A percentile compares a stretch with the other conserved stretches of the same genome.
Evolutionary conservation across 1,140 invertebrate species (phyloP).

Genomic region (Cyphomyrmex costatus): DNA sequence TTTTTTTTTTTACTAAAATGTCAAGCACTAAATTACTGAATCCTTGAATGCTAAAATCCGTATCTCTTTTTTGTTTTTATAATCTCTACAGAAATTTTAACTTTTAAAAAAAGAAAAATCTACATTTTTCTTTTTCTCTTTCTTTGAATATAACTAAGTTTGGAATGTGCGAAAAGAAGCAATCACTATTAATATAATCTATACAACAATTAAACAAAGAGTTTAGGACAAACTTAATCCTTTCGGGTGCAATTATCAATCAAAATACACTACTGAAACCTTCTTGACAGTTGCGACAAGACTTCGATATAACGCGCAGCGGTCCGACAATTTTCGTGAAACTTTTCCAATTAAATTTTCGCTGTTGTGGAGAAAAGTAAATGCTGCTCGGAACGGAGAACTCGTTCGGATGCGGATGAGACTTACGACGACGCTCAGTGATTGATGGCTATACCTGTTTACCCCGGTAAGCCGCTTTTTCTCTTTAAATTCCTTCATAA

Average conservation of each 20-base stretch:
- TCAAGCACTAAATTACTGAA: not conserved
- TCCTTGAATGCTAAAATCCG: not conserved
- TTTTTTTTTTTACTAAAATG: not conserved
- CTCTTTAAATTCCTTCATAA: constrained; percentile 58
- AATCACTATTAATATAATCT: not conserved
- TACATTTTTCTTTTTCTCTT: not conserved
- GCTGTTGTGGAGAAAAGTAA: constrained; percentile 56
- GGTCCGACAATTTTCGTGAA: constrained; percentile 37
- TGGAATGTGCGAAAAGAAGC: not conserved
- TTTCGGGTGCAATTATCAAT: constrained; percentile 51
- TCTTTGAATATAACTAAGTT: not conserved
- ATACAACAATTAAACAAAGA: not conserved
- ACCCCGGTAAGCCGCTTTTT: constrained; percentile 55
- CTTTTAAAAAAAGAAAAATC: not conserved
- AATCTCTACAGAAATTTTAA: not conserved
- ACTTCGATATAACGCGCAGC: constrained; percentile 51
- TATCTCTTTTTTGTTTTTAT: not conserved
- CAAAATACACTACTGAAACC: constrained; percentile 7
- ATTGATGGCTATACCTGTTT: constrained; percentile 59
- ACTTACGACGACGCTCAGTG: constrained; percentile 52
- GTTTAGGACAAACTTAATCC: not conserved
- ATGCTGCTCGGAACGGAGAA: constrained; percentile 43
- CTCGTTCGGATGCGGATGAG: constrained; percentile 53
- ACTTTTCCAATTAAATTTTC: constrained; percentile 65
- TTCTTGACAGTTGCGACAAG: constrained; percentile 49